Evolutionary conservation across 2,113 vertebrate species (phyloP), one percentile per base, ranked within the genome.

Genomic region (Chionodraco myersi): DNA sequence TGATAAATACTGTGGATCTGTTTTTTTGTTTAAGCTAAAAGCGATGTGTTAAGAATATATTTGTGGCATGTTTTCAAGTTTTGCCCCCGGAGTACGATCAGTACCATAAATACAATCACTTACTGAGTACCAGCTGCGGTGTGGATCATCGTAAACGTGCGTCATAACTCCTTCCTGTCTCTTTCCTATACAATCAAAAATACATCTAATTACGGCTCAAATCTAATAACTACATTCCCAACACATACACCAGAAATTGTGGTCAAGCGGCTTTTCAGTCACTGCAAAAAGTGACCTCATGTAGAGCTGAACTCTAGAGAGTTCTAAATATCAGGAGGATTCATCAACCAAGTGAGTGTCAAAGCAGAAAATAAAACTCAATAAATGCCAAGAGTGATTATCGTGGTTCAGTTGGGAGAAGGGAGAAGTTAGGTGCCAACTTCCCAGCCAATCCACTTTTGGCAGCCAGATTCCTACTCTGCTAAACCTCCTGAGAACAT

Each of bases 381-480:
- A 78, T 85, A 91, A 92, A 93, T 89, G 92, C 92, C 92, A 93
- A 93, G 86, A 93, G 91, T 93, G 92, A 93, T 93, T 93, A 93
- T 92, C 88, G 88, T 90, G 86, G 91, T 90, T 90, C 91, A 91
- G 80, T 89, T 91, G 92, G 90, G 92, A 91, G 90, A 91, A 84
- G 80, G 82, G 91, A 85, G 90, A 89, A 93, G 90, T 92, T 91
- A 80, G 90, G 81, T 90, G 91, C 92, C 93, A 94, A 93, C 90
- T 92, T 93, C 91, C 89, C 89, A 90, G 89, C 92, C 91, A 92
- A 92, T 91, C 91, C 90, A 91, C 86, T 89, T 91, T 94, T 93
- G 93, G 93, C 93, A 93, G 89, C 77, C 84, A 56, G 84, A 90
- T 82, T 87, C 86, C 87, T 76, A 70, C 91, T 92, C 89, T 89